Percentiles rank a stretch among this genome's conserved stretches.
Evolutionary conservation across 2,113 vertebrate genomes (phyloP).

Genomic region (Carassius gibelio): DNA sequence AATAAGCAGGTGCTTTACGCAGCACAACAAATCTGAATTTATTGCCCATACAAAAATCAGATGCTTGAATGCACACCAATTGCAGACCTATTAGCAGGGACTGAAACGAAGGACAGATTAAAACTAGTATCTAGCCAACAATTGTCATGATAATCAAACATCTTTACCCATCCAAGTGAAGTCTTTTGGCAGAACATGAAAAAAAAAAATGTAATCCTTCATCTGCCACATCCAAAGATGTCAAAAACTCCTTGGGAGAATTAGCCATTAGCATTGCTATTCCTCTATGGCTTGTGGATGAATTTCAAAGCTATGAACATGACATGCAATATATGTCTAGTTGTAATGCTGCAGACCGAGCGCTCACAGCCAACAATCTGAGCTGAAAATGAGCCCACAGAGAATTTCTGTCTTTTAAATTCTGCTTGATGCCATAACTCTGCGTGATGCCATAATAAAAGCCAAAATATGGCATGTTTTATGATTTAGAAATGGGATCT

Average conservation of each 20-base stretch:
- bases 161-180: background rate
- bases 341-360: background rate
- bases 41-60: conserved; percentile 6
- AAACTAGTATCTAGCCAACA: background rate
- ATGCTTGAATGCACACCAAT: background rate
- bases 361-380: conserved; percentile 6
- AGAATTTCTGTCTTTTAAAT: conserved; percentile 19
- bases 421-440: conserved; percentile 5
- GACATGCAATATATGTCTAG: conserved; percentile 3
- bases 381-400: conserved; percentile 22
- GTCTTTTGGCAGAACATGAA: background rate
- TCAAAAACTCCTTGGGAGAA: background rate
- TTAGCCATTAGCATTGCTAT: background rate
- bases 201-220: background rate
- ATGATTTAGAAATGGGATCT: background rate
- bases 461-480: conserved; percentile 1
- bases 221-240: background rate
- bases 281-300: background rate
- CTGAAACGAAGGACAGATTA: background rate
- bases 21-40: background rate
- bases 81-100: background rate
- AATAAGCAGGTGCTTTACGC: background rate
- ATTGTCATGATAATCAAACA: background rate
- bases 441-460: conserved; percentile 19
- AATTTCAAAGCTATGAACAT: background rate